Percentiles rank a stretch among this genome's conserved stretches.
Evolutionary conservation across 2,888 invertebrate genomes (phyloP).

Genomic region (Megamerina dolium): DNA sequence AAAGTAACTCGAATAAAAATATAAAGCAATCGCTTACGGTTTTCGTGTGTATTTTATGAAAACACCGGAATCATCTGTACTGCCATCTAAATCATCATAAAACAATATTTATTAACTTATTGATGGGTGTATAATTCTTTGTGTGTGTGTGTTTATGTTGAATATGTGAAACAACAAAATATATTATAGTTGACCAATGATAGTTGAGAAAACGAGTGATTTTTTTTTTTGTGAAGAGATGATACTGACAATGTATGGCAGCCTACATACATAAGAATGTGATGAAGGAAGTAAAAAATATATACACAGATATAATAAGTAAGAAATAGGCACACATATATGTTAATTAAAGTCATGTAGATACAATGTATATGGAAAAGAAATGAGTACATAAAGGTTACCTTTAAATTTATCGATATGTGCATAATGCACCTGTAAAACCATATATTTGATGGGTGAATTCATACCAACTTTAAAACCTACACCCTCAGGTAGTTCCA

Average conservation of each 20-base stretch:
- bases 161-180: too few species aligned
- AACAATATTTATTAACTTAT: background rate
- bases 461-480: constrained; percentile 87
- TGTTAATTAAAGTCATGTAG: too few species aligned
- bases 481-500: constrained; percentile 76
- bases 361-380: too few species aligned
- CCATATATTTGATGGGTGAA: constrained; percentile 79
- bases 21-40: constrained; percentile 53
- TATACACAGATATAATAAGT: background rate
- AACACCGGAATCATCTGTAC: constrained; percentile 79
- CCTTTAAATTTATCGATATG: constrained; percentile 58
- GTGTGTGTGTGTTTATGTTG: too few species aligned
- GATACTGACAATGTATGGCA: too few species aligned
- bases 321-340: background rate
- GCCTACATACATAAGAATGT: background rate
- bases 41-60: constrained; percentile 69
- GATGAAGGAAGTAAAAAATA: background rate
- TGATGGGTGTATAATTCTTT: too few species aligned
- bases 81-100: constrained; percentile 54
- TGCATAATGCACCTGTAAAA: constrained; percentile 89
- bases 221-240: too few species aligned
- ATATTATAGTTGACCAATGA: too few species aligned
- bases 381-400: too few species aligned
- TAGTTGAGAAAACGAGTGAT: too few species aligned
- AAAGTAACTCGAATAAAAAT: background rate